phyloP scores from a whole-genome alignment of 2,888 invertebrate species.

The Aporophyla nigra region DNA sequence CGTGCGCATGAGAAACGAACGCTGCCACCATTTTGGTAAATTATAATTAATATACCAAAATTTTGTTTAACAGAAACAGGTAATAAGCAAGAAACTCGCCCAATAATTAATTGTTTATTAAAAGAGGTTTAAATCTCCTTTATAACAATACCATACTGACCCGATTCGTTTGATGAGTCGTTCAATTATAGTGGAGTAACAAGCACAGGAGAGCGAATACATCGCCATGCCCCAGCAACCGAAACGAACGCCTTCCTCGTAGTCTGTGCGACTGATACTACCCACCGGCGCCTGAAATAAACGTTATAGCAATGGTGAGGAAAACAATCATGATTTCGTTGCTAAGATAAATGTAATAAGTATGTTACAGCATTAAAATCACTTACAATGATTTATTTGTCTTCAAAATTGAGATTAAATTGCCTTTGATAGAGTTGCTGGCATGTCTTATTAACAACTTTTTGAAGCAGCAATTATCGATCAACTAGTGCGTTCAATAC shows the following conservation, averaged over 20 bases:
- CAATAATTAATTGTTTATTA: background rate
- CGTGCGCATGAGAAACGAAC: background rate
- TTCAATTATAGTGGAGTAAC: slow-evolving; percentile 97
- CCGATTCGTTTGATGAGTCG: slow-evolving; percentile 94
- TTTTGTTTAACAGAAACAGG: background rate
- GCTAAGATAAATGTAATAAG: background rate
- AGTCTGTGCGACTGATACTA: slow-evolving; percentile 92
- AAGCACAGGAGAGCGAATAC: slow-evolving; percentile 98
- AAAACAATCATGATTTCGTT: background rate
- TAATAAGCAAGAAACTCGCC: background rate
- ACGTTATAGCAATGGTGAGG: slow-evolving; percentile 59
- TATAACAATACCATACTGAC: slow-evolving; percentile 79
- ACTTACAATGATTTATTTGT: background rate
- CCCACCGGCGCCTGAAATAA: slow-evolving; percentile 93
- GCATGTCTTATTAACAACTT: background rate
- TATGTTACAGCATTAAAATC: background rate
- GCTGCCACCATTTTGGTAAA: background rate
- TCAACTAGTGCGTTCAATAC: background rate
- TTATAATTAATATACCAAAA: background rate
- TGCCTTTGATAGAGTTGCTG: background rate
- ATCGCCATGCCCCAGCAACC: slow-evolving; percentile 99
- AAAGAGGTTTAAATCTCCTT: background rate
- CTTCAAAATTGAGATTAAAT: background rate
- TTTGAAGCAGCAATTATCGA: background rate
- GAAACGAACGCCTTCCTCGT: slow-evolving; percentile 97